phyloP scores from a whole-genome alignment of 2,888 invertebrate species.

The Ametastegia equiseti region DNA sequence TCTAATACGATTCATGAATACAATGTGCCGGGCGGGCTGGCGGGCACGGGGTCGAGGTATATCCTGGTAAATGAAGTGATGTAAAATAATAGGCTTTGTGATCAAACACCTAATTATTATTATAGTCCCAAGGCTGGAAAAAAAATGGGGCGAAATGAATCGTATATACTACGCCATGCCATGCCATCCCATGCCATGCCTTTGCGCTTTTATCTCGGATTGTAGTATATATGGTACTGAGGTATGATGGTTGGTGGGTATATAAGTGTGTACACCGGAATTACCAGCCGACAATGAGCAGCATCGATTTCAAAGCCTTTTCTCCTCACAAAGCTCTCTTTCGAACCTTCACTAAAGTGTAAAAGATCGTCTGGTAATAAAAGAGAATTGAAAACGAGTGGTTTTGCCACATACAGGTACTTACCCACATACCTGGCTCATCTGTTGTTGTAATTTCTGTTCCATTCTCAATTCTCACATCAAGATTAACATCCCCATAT shows the following conservation, averaged over 20 bases:
- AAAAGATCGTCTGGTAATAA: background rate
- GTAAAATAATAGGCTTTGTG: constrained; percentile 27
- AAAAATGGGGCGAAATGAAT: background rate
- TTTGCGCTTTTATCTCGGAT: background rate
- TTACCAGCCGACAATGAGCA: background rate
- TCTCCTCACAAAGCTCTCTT: background rate
- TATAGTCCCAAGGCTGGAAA: background rate
- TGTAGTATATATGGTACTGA: background rate
- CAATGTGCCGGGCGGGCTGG: constrained; percentile 5
- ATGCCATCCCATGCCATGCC: too few species aligned
- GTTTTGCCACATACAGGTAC: background rate
- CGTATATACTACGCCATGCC: background rate
- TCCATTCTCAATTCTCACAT: too few species aligned
- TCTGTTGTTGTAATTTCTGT: background rate
- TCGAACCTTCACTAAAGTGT: background rate
- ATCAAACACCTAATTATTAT: constrained; percentile 35
- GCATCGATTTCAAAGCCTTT: constrained; percentile 15
- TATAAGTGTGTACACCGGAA: background rate
- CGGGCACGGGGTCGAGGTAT: background rate
- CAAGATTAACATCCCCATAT: too few species aligned
- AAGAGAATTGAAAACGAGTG: background rate
- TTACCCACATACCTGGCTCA: background rate
- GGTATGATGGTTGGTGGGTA: too few species aligned
- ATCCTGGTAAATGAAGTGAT: constrained; percentile 24
- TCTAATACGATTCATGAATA: constrained; percentile 33